phyloP scores from a whole-genome alignment of 1,140 invertebrate genomes.

The Hermetia illucens region DNA sequence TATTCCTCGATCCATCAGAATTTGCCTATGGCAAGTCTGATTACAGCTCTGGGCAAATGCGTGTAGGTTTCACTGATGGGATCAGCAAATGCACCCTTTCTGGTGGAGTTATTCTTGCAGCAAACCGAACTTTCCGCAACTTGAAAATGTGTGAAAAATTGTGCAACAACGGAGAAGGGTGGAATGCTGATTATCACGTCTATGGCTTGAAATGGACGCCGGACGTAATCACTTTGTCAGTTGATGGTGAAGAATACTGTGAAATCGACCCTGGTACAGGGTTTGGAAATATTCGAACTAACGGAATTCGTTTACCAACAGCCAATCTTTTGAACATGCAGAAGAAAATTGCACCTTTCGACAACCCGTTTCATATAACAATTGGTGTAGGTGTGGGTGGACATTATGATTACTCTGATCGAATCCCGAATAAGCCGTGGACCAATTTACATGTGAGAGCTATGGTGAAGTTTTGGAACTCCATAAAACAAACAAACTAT shows the following conservation, averaged over 20 bases:
- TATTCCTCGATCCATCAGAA: constrained; percentile 36
- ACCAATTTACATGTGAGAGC: constrained; percentile 12
- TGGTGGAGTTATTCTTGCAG: constrained; percentile 26
- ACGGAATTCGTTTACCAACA: constrained; percentile 22
- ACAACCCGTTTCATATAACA: constrained; percentile 40
- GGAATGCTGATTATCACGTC: constrained; percentile 47
- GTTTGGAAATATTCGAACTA: constrained; percentile 23
- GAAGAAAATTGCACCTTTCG: constrained; percentile 50
- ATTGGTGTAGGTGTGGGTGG: constrained; percentile 22
- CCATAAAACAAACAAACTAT: too few species aligned
- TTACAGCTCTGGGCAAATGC: constrained; percentile 33
- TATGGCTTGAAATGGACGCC: constrained; percentile 49
- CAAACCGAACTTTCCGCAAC: too few species aligned
- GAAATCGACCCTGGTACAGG: constrained; percentile 25
- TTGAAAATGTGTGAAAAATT: too few species aligned
- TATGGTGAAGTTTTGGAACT: too few species aligned
- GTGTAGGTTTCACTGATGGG: constrained; percentile 33
- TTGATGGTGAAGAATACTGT: constrained; percentile 42
- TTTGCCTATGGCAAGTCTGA: constrained; percentile 26
- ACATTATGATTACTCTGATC: constrained; percentile 20
- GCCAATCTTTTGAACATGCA: constrained; percentile 20
- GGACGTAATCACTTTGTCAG: constrained; percentile 32
- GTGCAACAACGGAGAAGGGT: constrained; percentile 21
- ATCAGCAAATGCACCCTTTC: too few species aligned
- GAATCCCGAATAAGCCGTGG: constrained; percentile 16